Conservation (phyloP, 2,888 invertebrate species). For the Priocnemis perturbator region DNA sequence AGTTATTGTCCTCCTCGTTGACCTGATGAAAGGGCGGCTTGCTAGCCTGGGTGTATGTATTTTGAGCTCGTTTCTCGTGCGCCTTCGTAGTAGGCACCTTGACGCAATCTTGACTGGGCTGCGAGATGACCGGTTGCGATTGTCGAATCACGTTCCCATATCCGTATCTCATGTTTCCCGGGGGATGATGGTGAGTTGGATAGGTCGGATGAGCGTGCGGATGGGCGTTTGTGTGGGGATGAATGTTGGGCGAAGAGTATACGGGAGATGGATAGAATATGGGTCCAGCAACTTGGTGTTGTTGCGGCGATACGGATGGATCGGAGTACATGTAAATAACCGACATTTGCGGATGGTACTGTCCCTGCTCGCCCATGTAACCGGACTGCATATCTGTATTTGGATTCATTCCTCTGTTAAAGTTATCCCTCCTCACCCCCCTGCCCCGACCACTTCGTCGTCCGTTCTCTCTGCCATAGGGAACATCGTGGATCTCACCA, state of each 20-base stretch:
- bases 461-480: slow-evolving; percentile 53
- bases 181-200: slow-evolving; percentile 71
- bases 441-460: slow-evolving; percentile 60
- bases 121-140: slow-evolving; percentile 74
- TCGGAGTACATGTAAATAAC: slow-evolving; percentile 55
- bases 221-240: slow-evolving; percentile 58
- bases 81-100: slow-evolving; percentile 50
- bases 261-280: slow-evolving; percentile 53
- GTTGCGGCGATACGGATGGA: slow-evolving; percentile 52
- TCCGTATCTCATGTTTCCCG: slow-evolving; percentile 75
- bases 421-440: slow-evolving; percentile 58
- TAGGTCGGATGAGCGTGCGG: slow-evolving; percentile 58
- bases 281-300: slow-evolving; percentile 61
- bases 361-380: slow-evolving; percentile 59
- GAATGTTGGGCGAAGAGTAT: slow-evolving; percentile 42
- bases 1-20: slow-evolving; percentile 54
- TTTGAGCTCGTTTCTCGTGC: slow-evolving; percentile 59
- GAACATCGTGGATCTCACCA: slow-evolving; percentile 51
- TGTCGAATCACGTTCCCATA: slow-evolving; percentile 40
- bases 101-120: slow-evolving; percentile 53
- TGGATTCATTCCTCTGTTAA: slow-evolving; percentile 59
- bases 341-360: slow-evolving; percentile 54
- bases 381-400: slow-evolving; percentile 61
- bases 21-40: slow-evolving; percentile 57
- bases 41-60: slow-evolving; percentile 38